These are phyloP conservation scores for Zoanthus sansibaricus DNA, from an alignment of 92 coral and sea anemone species.

Conservation along the genomic window DNA sequence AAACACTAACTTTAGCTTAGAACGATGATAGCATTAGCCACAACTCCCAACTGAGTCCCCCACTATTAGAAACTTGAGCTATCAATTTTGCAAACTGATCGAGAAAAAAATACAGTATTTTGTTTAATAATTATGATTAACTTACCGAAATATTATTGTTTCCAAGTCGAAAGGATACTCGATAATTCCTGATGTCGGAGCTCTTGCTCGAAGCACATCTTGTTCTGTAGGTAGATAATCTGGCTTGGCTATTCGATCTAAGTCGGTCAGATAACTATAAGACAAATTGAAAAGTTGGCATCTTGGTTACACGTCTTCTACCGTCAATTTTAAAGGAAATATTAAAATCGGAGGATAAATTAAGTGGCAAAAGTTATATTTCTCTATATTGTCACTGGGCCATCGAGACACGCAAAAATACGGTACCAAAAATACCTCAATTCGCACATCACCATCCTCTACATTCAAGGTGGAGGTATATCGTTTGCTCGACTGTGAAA, in stretches of 20 bases:
- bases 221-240: slow-evolving; percentile 97
- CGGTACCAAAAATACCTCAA: neutral
- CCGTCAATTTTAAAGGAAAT: neutral
- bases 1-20: neutral
- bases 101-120: neutral
- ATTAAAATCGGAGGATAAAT: neutral
- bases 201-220: slow-evolving; percentile 97
- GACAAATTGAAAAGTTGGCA: neutral
- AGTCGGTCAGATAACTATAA: slow-evolving; percentile 91
- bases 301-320: neutral
- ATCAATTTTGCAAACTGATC: neutral
- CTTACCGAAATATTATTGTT: slow-evolving; percentile 99
- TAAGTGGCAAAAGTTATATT: neutral
- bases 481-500: slow-evolving; percentile 20
- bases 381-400: slow-evolving; percentile 4
- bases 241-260: slow-evolving; percentile 93
- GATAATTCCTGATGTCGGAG: slow-evolving; percentile 98
- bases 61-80: neutral
- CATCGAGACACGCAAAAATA: neutral
- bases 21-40: neutral
- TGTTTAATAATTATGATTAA: neutral
- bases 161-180: slow-evolving; percentile 99
- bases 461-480: slow-evolving; percentile 7
- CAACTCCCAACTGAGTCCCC: neutral
- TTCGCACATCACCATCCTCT: neutral